A percentile compares a stretch with the other conserved stretches of the same genome.
phyloP scores from a whole-genome alignment of 2,113 vertebrate species.

The Xenopus laevis region DNA sequence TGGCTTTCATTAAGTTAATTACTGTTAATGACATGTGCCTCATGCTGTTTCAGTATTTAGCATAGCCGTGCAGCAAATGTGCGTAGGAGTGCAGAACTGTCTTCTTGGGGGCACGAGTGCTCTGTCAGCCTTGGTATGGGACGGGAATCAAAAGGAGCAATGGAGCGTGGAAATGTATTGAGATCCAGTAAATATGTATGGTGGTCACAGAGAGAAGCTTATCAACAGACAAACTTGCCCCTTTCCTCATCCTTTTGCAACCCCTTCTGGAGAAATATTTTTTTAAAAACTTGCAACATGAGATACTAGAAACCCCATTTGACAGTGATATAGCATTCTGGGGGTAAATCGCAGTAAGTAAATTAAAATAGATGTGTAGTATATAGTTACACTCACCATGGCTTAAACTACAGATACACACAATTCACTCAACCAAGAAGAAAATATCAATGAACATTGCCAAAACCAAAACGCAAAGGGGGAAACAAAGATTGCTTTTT shows the following conservation, averaged over 20 bases:
- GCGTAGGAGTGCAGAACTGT: constrained; percentile 63
- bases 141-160: constrained; percentile 37
- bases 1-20: constrained; percentile 86
- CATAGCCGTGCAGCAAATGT: constrained; percentile 80
- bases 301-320: no score
- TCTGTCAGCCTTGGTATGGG: constrained; percentile 46
- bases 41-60: constrained; percentile 87
- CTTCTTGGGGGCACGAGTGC: constrained; percentile 69
- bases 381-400: no score
- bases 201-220: constrained; percentile 11
- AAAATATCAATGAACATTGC: no score
- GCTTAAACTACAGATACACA: no score
- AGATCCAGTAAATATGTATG: constrained; percentile 41
- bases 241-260: background rate
- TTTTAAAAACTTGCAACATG: background rate
- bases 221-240: background rate
- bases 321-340: no score
- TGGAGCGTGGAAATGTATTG: constrained; percentile 34
- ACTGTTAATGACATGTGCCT: constrained; percentile 92
- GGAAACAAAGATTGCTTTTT: no score
- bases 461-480: no score
- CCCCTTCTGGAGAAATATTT: constrained; percentile 7
- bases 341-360: no score
- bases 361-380: no score
- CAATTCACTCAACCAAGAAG: no score